Base-by-base conservation (phyloP, 1,140 invertebrate genomes). In the Gryllus bimaculatus region DNA sequence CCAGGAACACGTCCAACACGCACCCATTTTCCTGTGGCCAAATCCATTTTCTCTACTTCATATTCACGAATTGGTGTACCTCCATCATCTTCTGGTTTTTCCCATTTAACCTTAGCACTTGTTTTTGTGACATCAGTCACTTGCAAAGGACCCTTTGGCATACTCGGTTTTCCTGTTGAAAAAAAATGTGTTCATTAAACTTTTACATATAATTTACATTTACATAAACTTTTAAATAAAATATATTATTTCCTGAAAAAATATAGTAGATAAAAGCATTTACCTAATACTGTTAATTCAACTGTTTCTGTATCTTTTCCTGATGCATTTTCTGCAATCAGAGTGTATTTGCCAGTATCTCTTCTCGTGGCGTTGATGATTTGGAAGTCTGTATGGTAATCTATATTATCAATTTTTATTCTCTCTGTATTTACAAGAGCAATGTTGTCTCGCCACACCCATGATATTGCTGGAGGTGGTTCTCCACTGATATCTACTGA, bases 51-150 rank as follows among this genome's bases (percentile, higher is more conserved):
- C 85, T 98, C 97, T 78, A 99, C 90, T 85, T 97, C 94, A 83
- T 99, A 99, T 85, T 96, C 94, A 83, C 94, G 95, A 83, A 99
- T 95, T 0, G 96, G 96, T 73, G 92, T 90, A 66, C 97, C 97
- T 81, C 97, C 97, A 85, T 99, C 97, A 85, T 97, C 94, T 81
- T 96, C 93, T 6, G 96, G 95, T 83, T 95, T 95, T 84, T 94
- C 90, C 96, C 96, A 98, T 82, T 91, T 91, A 0, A 98, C 87
- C 82, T 95, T 95, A 84, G 95, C 95, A 54, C 93, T 92, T 80
- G 93, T 93, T 75, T 95, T 95, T 47, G 94, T 94, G 0, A 98
- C 90, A 84, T 97, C 94, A 8, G 90, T 89, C 7, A 98, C 94
- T 83, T 95, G 91, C 26, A 99, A 87, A 15, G 97, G 97, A 80